Evolutionary conservation across 2,113 vertebrate species (phyloP).

Genomic region (Columba janthina): DNA sequence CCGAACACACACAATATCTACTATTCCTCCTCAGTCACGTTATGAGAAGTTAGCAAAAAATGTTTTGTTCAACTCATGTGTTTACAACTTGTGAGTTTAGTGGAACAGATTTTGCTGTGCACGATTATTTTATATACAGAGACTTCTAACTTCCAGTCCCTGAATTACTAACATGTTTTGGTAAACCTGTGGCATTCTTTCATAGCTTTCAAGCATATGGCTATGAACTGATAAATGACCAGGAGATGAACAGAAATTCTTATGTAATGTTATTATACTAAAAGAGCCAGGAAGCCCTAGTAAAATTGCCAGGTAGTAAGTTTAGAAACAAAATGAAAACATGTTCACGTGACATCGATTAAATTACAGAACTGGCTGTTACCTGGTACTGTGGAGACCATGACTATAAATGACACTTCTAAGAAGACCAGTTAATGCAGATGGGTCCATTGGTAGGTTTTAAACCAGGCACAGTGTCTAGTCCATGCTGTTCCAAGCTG

Average conservation of each 20-base stretch:
- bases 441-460: not conserved
- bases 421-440: not conserved
- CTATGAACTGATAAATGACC: not conserved
- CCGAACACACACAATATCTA: not conserved
- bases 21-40: not conserved
- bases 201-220: not conserved
- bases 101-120: not conserved
- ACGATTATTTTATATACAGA: not conserved
- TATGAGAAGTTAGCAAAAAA: not conserved
- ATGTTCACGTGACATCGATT: rapidly evolving
- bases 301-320: not conserved
- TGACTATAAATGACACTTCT: not conserved
- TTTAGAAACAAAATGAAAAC: not conserved
- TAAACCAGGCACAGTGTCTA: not conserved
- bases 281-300: not conserved
- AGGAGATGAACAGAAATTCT: not conserved
- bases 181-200: not conserved
- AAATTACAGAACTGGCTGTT: not conserved
- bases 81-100: not conserved
- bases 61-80: not conserved
- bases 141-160: not conserved
- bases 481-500: not conserved
- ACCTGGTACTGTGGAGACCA: rapidly evolving
- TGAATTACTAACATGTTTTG: rapidly evolving
- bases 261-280: not conserved